Conservation (phyloP, 2,797 vertebrate genomes). For the Cossypha heuglini region DNA sequence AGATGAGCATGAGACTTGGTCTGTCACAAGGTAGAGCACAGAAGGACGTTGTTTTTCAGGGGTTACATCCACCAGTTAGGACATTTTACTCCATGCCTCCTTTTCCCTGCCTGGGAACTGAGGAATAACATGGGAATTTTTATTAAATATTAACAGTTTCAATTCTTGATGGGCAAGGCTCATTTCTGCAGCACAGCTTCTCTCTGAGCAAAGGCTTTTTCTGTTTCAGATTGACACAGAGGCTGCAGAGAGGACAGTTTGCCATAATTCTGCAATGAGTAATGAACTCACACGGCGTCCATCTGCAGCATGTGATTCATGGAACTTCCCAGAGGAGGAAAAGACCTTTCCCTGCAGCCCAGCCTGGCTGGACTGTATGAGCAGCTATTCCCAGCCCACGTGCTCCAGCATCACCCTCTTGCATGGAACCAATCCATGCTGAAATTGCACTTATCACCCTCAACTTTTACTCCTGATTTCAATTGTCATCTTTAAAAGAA, state of each 20-base stretch:
- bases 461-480: not conserved
- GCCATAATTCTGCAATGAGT: not conserved
- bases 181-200: not conserved
- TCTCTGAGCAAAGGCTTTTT: not conserved
- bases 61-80: not conserved
- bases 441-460: not conserved
- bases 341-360: not conserved
- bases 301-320: not conserved
- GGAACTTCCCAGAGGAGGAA: not conserved
- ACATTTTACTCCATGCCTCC: not conserved
- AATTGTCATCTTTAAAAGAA: not conserved
- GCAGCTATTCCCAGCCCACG: not conserved
- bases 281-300: not conserved
- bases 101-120: not conserved
- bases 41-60: not conserved
- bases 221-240: not conserved
- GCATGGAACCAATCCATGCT: not conserved
- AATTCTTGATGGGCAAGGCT: not conserved
- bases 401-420: not conserved
- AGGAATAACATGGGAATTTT: not conserved
- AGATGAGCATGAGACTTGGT: not conserved
- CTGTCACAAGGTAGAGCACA: not conserved
- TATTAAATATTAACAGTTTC: not conserved
- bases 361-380: not conserved
- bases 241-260: not conserved